Conservation (phyloP, 2,797 vertebrate genomes). For the Threskiornis aethiopicus region DNA sequence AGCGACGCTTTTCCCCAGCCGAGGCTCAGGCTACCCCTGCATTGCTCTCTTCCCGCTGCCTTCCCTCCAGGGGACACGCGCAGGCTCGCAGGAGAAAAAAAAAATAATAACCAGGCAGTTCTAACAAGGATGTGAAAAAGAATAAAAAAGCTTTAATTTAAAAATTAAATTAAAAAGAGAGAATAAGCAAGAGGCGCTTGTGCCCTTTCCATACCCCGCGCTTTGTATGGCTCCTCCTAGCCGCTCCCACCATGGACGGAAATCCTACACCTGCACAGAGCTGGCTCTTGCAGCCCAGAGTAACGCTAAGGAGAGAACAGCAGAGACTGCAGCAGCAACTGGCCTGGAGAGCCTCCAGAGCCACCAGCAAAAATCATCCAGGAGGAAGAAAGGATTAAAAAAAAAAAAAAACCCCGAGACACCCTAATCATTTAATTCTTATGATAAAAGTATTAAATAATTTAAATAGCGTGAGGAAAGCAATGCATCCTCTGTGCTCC, state of each 20-base stretch:
- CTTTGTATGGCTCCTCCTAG: background rate
- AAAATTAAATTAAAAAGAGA: slow-evolving; percentile 63
- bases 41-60: background rate
- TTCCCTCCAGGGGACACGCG: fast-evolving
- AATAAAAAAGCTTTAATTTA: slow-evolving; percentile 73
- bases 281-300: background rate
- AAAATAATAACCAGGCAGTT: slow-evolving; percentile 23
- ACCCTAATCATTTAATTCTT: slow-evolving; percentile 8
- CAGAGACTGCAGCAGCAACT: background rate
- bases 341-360: slow-evolving; percentile 27
- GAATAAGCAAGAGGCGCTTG: slow-evolving; percentile 27
- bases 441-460: slow-evolving; percentile 55
- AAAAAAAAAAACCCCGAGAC: background rate
- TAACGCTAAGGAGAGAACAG: slow-evolving; percentile 9
- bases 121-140: slow-evolving; percentile 45
- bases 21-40: background rate
- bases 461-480: slow-evolving; percentile 64
- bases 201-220: background rate
- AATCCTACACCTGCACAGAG: background rate
- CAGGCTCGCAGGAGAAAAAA: background rate
- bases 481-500: slow-evolving; percentile 35
- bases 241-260: background rate
- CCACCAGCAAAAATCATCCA: slow-evolving; percentile 34
- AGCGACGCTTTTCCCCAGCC: background rate
- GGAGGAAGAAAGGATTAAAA: background rate